Base-by-base conservation (phyloP, 1,140 invertebrate genomes). In the Anastatus disparis region DNA sequence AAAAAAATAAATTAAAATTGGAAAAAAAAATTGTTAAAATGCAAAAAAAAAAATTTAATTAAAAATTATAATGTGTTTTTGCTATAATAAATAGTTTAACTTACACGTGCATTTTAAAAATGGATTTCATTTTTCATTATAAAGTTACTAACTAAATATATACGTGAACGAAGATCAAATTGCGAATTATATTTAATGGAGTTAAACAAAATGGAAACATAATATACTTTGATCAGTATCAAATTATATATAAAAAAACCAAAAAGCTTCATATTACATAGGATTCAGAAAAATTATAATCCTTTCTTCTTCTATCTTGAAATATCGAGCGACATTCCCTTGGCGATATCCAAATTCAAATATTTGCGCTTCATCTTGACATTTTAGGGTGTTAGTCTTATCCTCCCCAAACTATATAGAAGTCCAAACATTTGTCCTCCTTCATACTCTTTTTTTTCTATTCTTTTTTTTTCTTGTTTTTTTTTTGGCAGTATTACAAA, bases 341-440 rank as follows among this genome's bases (percentile, higher is more conserved):
- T 35, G 15, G 10, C 26, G 9, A 40, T 56, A 56, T 42, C 22
- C 20, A 38, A 59, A 59, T 68, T 48, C 29, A 58, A 48, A 58
- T 67, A 67, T 67, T 58, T 56, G 46, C 35, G 17, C 20, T 42
- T 26, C 26, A 31, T 22, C 8, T 2, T 20, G 20, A 58, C 26
- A 26, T 26, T 46, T 56, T 13, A 44, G 3, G n/a, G 6, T 13
- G 20, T 40, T 53, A 31, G 48, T 31, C 26, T 26, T 8, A n/a
- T 13, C 48, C 0, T 52, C 13, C 44, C 10, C n/a, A 3, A n/a
- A n/a, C n/a, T n/a, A n/a, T n/a, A n/a, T n/a, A n/a, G 20, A 50
- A 62, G n/a, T 22, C 38, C 52, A 38, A 64, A 64, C 40, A 40
- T 26, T 40, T 20, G 26, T 1, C n/a, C n/a, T n/a, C n/a, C 44